Base-by-base conservation (phyloP, 2,888 invertebrate genomes). In the Ectemnius lituratus region DNA sequence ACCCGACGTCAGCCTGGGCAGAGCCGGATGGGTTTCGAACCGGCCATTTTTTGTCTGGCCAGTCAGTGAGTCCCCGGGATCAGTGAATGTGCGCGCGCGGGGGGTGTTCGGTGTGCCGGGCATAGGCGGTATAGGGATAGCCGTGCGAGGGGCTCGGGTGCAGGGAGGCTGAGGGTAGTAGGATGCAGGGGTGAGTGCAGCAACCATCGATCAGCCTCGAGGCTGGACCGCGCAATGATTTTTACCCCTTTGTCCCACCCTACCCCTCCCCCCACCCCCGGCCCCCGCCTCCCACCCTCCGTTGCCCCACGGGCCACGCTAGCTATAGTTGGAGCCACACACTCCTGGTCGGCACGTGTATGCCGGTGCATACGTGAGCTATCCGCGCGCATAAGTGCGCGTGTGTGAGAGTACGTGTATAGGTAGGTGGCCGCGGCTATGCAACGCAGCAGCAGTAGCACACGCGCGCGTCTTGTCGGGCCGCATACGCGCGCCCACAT, bases 151-250 rank as follows among this genome's bases (percentile, higher is more conserved):
- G 72, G 80, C 65, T 76, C 72, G 70, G 74, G 78, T 57, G 70
- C 69, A 66, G 76, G 71, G 80, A 73, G 73, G 76, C 56, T 73
- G 83, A 76, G 81, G 74, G 76, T 76, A 77, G 81, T 80, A 82
- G 37, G 78, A 80, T 81, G 82, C 77, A 84, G 85, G 80, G 80
- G 79, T 77, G 85, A 86, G 86, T 86, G 88, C 88, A 87, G 88
- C 89, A 88, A 87, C 87, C 89, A 89, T 89, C 89, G 89, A 89
- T 89, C 89, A 89, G 90, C 89, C 90, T 90, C 89, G 87, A 90
- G 90, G 89, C 90, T 89, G 90, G 90, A 90, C 90, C 90, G 89
- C 88, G 90, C 90, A 90, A 90, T 90, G 90, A 90, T 90, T 90
- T 90, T 90, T 90, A 89, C 89, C 90, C 89, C 89, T 89, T 89